These are phyloP conservation scores for Oscheius sp. DNA, from an alignment of 2,888 invertebrate species.

Conservation along the genomic window DNA sequence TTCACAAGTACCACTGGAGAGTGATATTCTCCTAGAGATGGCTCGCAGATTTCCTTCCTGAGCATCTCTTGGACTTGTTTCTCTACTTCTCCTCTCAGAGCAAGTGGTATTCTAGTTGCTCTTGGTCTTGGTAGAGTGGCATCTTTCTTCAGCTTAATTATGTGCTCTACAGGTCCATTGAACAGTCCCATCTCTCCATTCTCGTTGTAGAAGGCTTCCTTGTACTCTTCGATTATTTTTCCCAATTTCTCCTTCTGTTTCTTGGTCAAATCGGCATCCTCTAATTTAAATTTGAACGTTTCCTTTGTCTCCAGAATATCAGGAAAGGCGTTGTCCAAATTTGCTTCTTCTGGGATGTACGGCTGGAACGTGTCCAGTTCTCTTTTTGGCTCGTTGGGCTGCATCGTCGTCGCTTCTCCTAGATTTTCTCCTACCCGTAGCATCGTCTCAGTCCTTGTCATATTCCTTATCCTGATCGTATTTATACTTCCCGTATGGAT, in stretches of 20 bases:
- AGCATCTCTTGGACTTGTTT: slow-evolving; percentile 33
- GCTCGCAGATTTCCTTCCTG: too few species aligned
- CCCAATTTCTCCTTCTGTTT: not conserved
- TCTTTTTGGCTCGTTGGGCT: not conserved
- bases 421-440: too few species aligned
- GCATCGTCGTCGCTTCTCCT: not conserved
- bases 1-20: slow-evolving; percentile 33
- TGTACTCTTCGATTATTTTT: slow-evolving; percentile 1
- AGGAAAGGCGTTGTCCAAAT: slow-evolving; percentile 28
- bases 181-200: slow-evolving; percentile 34
- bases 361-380: not conserved
- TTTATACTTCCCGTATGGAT: too few species aligned
- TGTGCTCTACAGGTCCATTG: slow-evolving; percentile 33
- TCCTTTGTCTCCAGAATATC: not conserved
- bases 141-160: slow-evolving; percentile 18
- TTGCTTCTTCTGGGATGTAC: slow-evolving; percentile 27
- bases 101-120: slow-evolving; percentile 16
- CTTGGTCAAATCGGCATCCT: not conserved
- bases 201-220: slow-evolving; percentile 34
- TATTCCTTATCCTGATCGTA: too few species aligned
- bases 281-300: not conserved
- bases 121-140: slow-evolving; percentile 23
- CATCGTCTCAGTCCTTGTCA: too few species aligned
- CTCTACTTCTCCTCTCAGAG: slow-evolving; percentile 30
- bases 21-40: too few species aligned